Conservation (phyloP, 2,888 invertebrate species). For the Lypha dubia region DNA sequence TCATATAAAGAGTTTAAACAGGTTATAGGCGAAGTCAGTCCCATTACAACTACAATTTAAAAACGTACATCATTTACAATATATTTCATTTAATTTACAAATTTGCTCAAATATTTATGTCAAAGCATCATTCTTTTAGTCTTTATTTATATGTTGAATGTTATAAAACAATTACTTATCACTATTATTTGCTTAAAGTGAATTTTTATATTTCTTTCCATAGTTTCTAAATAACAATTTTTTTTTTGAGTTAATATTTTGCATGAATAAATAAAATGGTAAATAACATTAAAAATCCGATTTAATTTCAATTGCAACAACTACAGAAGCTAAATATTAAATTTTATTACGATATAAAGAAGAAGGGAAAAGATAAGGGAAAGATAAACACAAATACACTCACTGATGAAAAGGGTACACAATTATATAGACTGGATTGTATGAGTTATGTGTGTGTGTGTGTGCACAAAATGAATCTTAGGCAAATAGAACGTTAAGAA, state of each 20-base stretch:
- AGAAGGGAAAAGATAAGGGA: conserved; percentile 44
- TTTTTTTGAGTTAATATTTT: conserved; percentile 61
- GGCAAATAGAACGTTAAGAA: conserved; percentile 54
- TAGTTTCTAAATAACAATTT: conserved; percentile 51
- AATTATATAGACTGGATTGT: conserved; percentile 12
- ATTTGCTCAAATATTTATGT: conserved; percentile 1
- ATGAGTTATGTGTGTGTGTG: too few relatives aligned
- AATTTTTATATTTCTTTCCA: conserved; percentile 20
- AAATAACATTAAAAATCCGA: conserved; percentile 81
- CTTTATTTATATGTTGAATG: conserved; percentile 24
- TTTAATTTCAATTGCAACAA: conserved; percentile 79
- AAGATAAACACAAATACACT: conserved; percentile 48
- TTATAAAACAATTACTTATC: conserved; percentile 64
- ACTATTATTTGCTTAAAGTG: conserved; percentile 50
- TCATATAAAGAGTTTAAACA: too few relatives aligned
- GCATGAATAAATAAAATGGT: conserved; percentile 77
- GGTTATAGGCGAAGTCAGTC: too few relatives aligned
- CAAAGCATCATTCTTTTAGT: background rate
- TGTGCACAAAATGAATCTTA: conserved; percentile 22
- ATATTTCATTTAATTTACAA: background rate
- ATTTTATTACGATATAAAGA: conserved; percentile 51
- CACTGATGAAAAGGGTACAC: conserved; percentile 4
- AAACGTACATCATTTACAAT: too few relatives aligned
- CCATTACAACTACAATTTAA: too few relatives aligned
- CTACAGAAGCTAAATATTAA: conserved; percentile 31